Conservation (phyloP, 1,140 invertebrate species). For the Psilanteris sp. region DNA sequence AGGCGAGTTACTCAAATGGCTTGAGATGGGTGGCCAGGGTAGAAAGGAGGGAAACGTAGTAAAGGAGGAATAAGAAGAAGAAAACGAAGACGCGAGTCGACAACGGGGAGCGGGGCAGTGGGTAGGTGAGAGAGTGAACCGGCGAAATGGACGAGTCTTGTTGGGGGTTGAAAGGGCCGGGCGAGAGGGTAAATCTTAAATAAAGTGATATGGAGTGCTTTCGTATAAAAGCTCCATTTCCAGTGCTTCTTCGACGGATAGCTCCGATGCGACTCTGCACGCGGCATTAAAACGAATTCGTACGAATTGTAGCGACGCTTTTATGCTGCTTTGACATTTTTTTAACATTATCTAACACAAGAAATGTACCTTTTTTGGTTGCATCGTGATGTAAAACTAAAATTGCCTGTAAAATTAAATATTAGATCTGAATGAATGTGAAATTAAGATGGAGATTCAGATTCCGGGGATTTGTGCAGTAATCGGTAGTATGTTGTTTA, state of each 20-base stretch:
- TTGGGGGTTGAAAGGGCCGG: slow-evolving; percentile 79
- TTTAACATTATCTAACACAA: slow-evolving; percentile 55
- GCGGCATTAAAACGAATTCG: slow-evolving; percentile 65
- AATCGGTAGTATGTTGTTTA: too few species aligned
- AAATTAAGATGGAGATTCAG: too few species aligned
- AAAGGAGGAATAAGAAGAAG: slow-evolving; percentile 5
- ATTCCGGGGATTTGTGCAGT: too few species aligned
- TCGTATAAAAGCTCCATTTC: slow-evolving; percentile 81
- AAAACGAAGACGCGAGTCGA: slow-evolving; percentile 28
- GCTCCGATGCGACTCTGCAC: slow-evolving; percentile 66
- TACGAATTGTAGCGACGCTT: slow-evolving; percentile 61
- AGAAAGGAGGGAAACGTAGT: not conserved
- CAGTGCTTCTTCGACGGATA: slow-evolving; percentile 75
- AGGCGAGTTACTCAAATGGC: slow-evolving; percentile 62
- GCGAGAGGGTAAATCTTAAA: slow-evolving; percentile 81
- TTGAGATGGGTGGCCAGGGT: slow-evolving; percentile 32
- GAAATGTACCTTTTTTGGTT: slow-evolving; percentile 39
- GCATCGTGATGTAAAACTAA: slow-evolving; percentile 31
- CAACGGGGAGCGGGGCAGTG: slow-evolving; percentile 9
- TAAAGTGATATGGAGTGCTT: slow-evolving; percentile 81
- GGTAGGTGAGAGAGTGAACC: slow-evolving; percentile 65
- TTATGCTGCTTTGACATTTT: slow-evolving; percentile 53
- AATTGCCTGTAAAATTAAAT: slow-evolving; percentile 32
- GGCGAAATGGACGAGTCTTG: slow-evolving; percentile 80
- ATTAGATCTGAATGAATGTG: too few species aligned